Conservation (phyloP, 2,888 invertebrate genomes). For the Lasioglossum marginatum region DNA sequence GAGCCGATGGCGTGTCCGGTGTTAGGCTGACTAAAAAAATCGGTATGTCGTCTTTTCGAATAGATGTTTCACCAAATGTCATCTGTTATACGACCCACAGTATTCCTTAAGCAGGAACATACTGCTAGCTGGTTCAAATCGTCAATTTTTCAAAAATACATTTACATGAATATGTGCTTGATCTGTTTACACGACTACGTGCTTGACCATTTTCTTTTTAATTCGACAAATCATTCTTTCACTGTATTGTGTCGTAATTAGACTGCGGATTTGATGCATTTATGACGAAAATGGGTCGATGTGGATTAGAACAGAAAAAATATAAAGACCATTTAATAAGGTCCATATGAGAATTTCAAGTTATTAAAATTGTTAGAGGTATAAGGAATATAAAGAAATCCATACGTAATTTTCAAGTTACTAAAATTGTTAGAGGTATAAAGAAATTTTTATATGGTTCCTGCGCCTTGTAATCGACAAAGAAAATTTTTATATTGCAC, state of each 20-base stretch:
- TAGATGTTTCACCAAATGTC: not conserved
- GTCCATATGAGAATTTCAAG: no score
- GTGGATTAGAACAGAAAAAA: no score
- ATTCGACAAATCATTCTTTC: not conserved
- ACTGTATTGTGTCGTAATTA: not conserved
- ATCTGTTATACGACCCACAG: not conserved
- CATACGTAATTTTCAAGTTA: no score
- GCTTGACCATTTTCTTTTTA: not conserved
- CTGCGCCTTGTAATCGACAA: no score
- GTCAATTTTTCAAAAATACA: not conserved
- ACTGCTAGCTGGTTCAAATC: not conserved
- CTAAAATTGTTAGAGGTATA: no score
- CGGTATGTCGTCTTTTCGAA: not conserved
- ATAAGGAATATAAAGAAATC: no score
- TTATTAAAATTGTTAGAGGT: no score
- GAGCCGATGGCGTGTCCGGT: constrained; percentile 33
- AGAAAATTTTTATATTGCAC: no score
- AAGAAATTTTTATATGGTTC: no score
- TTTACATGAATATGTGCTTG: not conserved
- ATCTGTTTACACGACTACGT: not conserved
- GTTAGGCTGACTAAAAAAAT: constrained; percentile 9
- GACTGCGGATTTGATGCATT: no score
- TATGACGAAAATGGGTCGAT: no score
- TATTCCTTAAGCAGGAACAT: not conserved
- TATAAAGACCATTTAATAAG: no score